A percentile compares a stretch with the other conserved stretches of the same genome.
These are phyloP conservation scores for Ectemnius continuus DNA, from an alignment of 2,888 invertebrate genomes.

Conservation along the genomic window DNA sequence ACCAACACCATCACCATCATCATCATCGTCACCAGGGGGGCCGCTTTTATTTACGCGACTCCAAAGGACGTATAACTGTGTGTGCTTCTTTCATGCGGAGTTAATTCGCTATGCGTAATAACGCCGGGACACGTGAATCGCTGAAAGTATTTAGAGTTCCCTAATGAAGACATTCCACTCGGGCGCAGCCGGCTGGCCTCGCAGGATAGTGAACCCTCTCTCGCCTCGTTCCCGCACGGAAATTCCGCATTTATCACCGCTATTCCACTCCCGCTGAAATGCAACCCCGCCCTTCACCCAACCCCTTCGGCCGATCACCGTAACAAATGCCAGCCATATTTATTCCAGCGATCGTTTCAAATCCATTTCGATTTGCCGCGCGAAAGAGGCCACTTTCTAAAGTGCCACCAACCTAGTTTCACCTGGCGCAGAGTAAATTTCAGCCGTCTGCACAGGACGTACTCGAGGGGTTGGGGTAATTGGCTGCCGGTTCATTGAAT, in stretches of 20 bases:
- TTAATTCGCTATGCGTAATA: constrained; percentile 10
- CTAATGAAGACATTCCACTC: constrained; percentile 24
- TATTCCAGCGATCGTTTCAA: no score
- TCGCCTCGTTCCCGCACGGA: constrained; percentile 16
- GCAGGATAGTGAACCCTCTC: constrained; percentile 27
- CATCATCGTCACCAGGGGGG: background rate
- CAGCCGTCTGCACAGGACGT: no score
- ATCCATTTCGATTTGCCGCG: no score
- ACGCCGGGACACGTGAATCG: constrained; percentile 8
- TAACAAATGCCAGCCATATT: no score
- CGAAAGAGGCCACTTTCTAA: no score
- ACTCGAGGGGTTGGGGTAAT: no score
- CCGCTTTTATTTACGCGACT: background rate
- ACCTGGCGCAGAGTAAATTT: no score
- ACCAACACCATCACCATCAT: no score
- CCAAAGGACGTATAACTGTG: background rate
- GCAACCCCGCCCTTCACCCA: background rate
- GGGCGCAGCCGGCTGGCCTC: background rate
- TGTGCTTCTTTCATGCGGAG: background rate
- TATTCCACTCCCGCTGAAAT: constrained; percentile 7
- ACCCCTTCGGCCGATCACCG: no score
- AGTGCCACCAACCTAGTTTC: no score
- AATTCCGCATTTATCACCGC: constrained; percentile 21
- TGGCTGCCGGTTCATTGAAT: no score
- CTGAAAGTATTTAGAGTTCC: constrained; percentile 8